phyloP scores from a whole-genome alignment of 1,140 invertebrate species.

The Contarinia nasturtii region DNA sequence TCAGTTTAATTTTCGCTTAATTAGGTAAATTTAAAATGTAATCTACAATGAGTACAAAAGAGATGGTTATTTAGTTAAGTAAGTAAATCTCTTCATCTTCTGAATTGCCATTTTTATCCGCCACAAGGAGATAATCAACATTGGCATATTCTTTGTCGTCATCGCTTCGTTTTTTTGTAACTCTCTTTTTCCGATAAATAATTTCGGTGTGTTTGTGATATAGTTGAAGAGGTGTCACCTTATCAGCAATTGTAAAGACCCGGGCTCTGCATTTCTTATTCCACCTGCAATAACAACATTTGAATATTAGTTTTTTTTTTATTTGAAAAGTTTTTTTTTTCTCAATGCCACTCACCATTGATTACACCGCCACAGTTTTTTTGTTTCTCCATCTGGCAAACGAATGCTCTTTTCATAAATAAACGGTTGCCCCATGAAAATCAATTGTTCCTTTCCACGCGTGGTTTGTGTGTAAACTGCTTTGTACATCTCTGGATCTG shows the following conservation, averaged over 20 bases:
- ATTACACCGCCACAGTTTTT: slow-evolving; percentile 22
- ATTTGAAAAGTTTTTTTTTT: too few relatives aligned
- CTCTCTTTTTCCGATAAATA: slow-evolving; percentile 19
- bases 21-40: too few relatives aligned
- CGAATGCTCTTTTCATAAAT: slow-evolving; percentile 22
- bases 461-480: slow-evolving; percentile 22
- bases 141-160: not conserved
- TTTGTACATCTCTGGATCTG: not conserved
- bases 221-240: slow-evolving; percentile 18
- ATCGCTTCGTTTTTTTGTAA: slow-evolving; percentile 5
- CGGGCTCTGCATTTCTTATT: slow-evolving; percentile 22
- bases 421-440: slow-evolving; percentile 22
- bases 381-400: slow-evolving; percentile 18
- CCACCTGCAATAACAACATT: slow-evolving; percentile 8
- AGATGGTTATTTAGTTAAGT: too few relatives aligned
- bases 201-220: slow-evolving; percentile 23
- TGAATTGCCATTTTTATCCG: too few relatives aligned
- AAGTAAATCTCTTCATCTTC: too few relatives aligned
- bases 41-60: too few relatives aligned
- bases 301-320: too few relatives aligned
- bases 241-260: slow-evolving; percentile 20
- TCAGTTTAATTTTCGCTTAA: too few relatives aligned
- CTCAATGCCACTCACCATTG: slow-evolving; percentile 11
- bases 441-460: slow-evolving; percentile 18
- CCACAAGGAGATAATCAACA: too few relatives aligned